Conservation (phyloP, 1,140 invertebrate species). For the Philotrypesis tridentata region DNA sequence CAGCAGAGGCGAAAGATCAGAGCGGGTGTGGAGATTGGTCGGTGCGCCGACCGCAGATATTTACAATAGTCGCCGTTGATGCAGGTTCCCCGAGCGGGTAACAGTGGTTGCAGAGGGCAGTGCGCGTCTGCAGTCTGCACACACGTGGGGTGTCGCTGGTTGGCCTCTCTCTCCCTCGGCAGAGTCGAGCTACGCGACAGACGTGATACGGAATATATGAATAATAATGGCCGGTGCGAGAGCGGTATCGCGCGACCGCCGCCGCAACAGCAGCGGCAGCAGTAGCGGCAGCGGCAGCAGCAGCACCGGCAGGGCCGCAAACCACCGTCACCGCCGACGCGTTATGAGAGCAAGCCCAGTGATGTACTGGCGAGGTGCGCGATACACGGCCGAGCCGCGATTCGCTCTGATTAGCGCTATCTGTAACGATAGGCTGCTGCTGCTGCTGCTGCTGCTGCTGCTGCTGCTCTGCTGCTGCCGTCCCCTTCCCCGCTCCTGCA, state of each 20-base stretch:
- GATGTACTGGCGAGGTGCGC: conserved; percentile 63
- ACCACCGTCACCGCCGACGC: conserved; percentile 48
- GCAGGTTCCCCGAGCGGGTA: background rate
- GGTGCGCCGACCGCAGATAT: conserved; percentile 17
- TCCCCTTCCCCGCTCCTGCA: background rate
- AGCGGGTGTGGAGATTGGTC: conserved; percentile 9
- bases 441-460: conserved; percentile 24
- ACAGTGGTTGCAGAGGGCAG: background rate
- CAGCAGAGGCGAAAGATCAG: background rate
- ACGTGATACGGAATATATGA: conserved; percentile 74
- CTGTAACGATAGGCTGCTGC: conserved; percentile 64
- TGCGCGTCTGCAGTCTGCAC: too few relatives aligned
- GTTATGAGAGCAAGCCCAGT: conserved; percentile 53
- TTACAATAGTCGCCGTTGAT: conserved; percentile 9
- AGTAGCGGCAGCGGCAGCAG: conserved; percentile 21
- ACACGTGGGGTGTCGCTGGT: conserved; percentile 25
- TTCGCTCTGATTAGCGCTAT: conserved; percentile 72
- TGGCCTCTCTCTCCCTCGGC: background rate
- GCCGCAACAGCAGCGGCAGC: conserved; percentile 47
- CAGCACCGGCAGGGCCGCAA: conserved; percentile 40
- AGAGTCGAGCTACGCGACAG: conserved; percentile 59
- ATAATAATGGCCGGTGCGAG: conserved; percentile 68
- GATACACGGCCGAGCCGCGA: conserved; percentile 62
- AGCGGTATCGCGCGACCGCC: conserved; percentile 61
- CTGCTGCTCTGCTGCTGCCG: background rate